Evolutionary conservation across 2,888 invertebrate genomes (phyloP).

Genomic region (Clepsis dumicolana): DNA sequence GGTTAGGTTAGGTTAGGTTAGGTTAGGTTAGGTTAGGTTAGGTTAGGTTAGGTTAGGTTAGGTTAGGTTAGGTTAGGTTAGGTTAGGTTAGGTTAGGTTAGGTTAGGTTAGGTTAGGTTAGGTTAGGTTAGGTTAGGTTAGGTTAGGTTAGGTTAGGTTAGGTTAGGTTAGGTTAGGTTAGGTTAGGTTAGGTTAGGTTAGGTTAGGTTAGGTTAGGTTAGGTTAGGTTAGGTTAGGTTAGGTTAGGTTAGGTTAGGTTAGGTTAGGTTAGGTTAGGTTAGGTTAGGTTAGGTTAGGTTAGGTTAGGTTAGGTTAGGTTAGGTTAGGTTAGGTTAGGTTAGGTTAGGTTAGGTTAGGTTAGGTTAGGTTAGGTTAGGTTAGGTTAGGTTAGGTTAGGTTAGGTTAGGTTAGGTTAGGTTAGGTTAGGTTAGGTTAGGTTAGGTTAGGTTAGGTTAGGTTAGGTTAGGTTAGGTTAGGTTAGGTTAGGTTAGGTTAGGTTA

Average conservation of each 20-base stretch:
- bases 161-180: constrained; percentile 29
- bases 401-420: constrained; percentile 12
- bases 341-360: constrained; percentile 31
- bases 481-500: not conserved
- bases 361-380: constrained; percentile 32
- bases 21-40: constrained; percentile 32
- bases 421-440: not conserved
- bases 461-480: not conserved
- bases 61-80: constrained; percentile 32
- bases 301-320: constrained; percentile 30
- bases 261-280: constrained; percentile 17
- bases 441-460: not conserved
- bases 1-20: constrained; percentile 33
- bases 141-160: constrained; percentile 22
- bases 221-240: constrained; percentile 27
- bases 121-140: constrained; percentile 30
- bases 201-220: constrained; percentile 30
- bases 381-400: constrained; percentile 30
- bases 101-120: constrained; percentile 32
- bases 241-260: constrained; percentile 25
- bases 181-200: constrained; percentile 26
- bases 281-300: constrained; percentile 29
- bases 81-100: constrained; percentile 32
- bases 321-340: constrained; percentile 31
- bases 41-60: constrained; percentile 32